Conservation (phyloP, 1,140 invertebrate genomes). For the Adelges cooleyi region DNA sequence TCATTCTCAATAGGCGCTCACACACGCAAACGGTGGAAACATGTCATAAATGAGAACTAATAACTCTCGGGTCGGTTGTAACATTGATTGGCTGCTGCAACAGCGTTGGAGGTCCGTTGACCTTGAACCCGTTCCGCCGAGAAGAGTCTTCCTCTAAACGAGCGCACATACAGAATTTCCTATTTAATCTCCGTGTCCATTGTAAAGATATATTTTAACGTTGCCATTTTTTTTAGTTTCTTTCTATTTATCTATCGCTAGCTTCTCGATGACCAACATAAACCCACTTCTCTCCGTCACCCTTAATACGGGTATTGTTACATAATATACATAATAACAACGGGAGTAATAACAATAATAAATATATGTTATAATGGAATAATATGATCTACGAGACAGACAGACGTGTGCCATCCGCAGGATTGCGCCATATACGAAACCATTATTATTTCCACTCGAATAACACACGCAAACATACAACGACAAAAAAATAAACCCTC, state of each 20-base stretch:
- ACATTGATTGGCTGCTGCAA: slow-evolving; percentile 13
- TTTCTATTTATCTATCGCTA: background rate
- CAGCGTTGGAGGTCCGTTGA: slow-evolving; percentile 27
- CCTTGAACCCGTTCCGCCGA: slow-evolving; percentile 27
- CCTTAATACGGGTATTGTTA: too few relatives aligned
- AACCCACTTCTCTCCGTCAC: too few relatives aligned
- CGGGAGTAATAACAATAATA: too few relatives aligned
- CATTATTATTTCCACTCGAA: too few relatives aligned
- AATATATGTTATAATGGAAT: too few relatives aligned
- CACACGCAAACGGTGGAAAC: background rate
- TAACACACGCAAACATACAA: too few relatives aligned
- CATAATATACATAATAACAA: too few relatives aligned
- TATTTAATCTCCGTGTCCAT: slow-evolving; percentile 10
- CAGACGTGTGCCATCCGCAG: too few relatives aligned
- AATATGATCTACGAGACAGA: too few relatives aligned
- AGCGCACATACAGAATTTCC: background rate
- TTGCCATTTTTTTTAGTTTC: slow-evolving; percentile 15
- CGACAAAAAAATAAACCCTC: too few relatives aligned
- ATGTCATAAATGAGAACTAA: slow-evolving; percentile 25
- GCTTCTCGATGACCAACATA: too few relatives aligned
- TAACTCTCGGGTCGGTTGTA: slow-evolving; percentile 14
- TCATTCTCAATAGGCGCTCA: background rate
- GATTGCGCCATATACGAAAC: too few relatives aligned
- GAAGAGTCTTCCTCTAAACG: slow-evolving; percentile 21
- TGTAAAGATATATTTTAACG: slow-evolving; percentile 4